Base-by-base conservation (phyloP, 2,797 vertebrate species). In the Triplophysa bombifrons region DNA sequence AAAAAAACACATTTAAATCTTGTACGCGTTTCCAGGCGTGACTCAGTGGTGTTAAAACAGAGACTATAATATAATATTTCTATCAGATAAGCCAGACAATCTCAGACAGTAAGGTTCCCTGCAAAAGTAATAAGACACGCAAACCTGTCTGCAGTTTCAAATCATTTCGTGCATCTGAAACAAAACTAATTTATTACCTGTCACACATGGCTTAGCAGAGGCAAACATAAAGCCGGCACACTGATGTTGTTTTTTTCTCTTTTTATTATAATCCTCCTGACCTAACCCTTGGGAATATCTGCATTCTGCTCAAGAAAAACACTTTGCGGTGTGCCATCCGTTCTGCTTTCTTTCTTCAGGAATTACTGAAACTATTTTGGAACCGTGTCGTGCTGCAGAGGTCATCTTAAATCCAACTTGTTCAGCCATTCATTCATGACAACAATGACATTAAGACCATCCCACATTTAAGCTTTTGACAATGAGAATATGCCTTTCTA, bases 151-250 rank as follows among this genome's bases (percentile, higher is more conserved):
- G 82, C 85, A 87, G 90, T 90, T 89, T 89, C 88, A 87, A 89
- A 89, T 89, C 86, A 88, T 92, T 92, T 92, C 86, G 88, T 88
- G 87, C 88, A 90, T 93, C 90, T 91, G 88, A 93, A 92, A 93
- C 91, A 91, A 92, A 93, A 92, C 90, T 90, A 88, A 93, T 92
- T 89, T 92, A 89, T 88, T 88, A 87, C 89, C 87, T 12, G 88
- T 92, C 91, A 93, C 84, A 88, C 90, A 89, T 73, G 86, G 87
- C 87, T 92, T 87, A 88, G 85, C 87, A 82, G 84, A 90, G 82
- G 85, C 87, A 89, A 89, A 90, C 88, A 85, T 86, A 83, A 89
- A 89, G 84, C 86, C 83, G 82, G 82, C 87, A 89, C 85, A 86
- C 73, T 87, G 87, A 85, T 85, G 90, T 91, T 91, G 89, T 86